Percentiles rank a stretch among this genome's conserved stretches.
These are phyloP conservation scores for Hippoglossus stenolepis DNA, from an alignment of 2,113 vertebrate species.

Conservation along the genomic window DNA sequence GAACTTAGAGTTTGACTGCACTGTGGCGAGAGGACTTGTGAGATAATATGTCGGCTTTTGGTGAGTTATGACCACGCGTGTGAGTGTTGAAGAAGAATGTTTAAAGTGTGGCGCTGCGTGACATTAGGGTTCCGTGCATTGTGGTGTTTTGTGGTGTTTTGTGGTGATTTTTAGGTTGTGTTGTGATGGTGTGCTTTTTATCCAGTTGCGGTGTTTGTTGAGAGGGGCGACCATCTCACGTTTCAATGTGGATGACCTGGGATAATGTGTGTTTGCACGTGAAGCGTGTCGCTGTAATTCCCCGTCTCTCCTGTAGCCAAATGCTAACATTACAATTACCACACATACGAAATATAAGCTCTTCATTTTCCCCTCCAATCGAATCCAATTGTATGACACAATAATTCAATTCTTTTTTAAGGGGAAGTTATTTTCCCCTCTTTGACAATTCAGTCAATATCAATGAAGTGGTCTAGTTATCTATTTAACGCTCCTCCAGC, in stretches of 20 bases:
- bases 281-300: neutral
- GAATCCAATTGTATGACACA: constrained; percentile 34
- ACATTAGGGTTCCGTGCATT: neutral
- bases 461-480: constrained; percentile 75
- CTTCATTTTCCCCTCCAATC: constrained; percentile 9
- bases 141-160: neutral
- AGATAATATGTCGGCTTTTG: constrained; percentile 79
- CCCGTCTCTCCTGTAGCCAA: neutral
- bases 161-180: neutral
- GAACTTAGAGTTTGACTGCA: constrained; percentile 60
- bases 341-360: constrained; percentile 2
- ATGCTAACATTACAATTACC: constrained; percentile 2
- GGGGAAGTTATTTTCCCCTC: constrained; percentile 41
- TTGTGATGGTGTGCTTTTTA: neutral
- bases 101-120: constrained; percentile 1
- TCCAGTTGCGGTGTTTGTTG: neutral
- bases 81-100: constrained; percentile 32
- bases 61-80: constrained; percentile 76
- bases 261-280: neutral
- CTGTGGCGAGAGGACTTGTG: constrained; percentile 47
- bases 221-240: neutral
- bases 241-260: constrained; percentile 13
- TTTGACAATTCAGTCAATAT: constrained; percentile 69
- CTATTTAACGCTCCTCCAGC: constrained; percentile 68
- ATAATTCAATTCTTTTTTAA: constrained; percentile 16